phyloP scores from a whole-genome alignment of 2,797 vertebrate genomes.

The Microctenopoma steveboyesi region DNA sequence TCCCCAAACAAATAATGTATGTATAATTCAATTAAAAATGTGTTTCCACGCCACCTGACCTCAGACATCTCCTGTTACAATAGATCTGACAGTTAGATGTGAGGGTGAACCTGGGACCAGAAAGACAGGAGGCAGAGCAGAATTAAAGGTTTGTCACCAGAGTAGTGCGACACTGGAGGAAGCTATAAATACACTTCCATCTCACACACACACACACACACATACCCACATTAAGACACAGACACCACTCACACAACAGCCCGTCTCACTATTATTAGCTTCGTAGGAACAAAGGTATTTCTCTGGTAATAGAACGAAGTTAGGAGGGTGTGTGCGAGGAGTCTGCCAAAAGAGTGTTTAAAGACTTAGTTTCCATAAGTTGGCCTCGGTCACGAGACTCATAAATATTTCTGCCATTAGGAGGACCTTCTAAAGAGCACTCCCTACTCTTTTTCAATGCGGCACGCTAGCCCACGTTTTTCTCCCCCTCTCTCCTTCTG shows the following conservation, averaged over 20 bases:
- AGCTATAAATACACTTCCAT: conserved; percentile 90
- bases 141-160: conserved; percentile 88
- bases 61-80: conserved; percentile 18
- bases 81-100: conserved; percentile 28
- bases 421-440: conserved; percentile 78
- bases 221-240: conserved; percentile 55
- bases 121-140: conserved; percentile 92
- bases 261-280: conserved; percentile 90
- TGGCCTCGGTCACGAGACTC: conserved; percentile 77
- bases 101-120: conserved; percentile 48
- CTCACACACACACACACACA: conserved; percentile 31
- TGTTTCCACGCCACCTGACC: conserved; percentile 24
- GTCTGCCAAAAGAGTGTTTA: conserved; percentile 85
- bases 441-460: conserved; percentile 66
- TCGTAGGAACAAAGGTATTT: conserved; percentile 86
- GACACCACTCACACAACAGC: conserved; percentile 61
- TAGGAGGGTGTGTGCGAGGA: conserved; percentile 69
- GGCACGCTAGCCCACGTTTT: conserved; percentile 12
- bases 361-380: conserved; percentile 89
- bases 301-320: conserved; percentile 88
- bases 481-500: conserved; percentile 46
- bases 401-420: conserved; percentile 86
- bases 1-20: background rate
- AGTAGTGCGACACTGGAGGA: conserved; percentile 77
- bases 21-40: background rate